These are phyloP conservation scores for Phyllotreta striolata DNA, from an alignment of 2,888 invertebrate genomes.

Conservation along the genomic window DNA sequence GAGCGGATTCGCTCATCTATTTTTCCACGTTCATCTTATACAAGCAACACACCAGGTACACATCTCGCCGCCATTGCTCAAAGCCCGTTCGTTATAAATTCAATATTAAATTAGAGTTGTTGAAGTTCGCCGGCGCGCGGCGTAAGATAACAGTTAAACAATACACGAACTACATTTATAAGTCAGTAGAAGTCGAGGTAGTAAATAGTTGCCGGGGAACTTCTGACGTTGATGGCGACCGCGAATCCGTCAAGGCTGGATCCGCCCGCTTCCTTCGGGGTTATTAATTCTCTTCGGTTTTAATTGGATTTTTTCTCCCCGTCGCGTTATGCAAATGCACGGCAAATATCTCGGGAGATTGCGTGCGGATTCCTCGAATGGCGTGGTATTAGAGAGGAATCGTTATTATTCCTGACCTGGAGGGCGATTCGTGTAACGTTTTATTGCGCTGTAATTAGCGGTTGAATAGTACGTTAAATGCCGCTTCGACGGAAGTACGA, in stretches of 20 bases:
- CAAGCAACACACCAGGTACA: background rate
- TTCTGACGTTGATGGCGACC: slow-evolving; percentile 8
- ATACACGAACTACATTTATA: slow-evolving; percentile 11
- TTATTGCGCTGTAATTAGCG: no score
- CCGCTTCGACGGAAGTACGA: background rate
- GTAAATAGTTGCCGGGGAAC: slow-evolving; percentile 10
- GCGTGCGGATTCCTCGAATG: no score
- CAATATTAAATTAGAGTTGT: slow-evolving; percentile 10
- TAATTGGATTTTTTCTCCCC: background rate
- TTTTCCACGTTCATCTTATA: no score
- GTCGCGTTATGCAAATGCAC: no score
- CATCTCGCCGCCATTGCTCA: background rate
- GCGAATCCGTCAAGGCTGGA: slow-evolving; percentile 4
- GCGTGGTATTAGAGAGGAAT: no score
- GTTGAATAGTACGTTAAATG: no score
- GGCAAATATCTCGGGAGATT: no score
- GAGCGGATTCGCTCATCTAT: no score
- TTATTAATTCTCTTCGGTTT: background rate
- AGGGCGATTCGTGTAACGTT: no score
- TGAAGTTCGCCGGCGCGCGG: background rate
- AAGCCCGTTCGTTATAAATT: background rate
- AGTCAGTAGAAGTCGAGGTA: slow-evolving; percentile 3
- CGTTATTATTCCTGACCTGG: no score
- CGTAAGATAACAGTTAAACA: slow-evolving; percentile 8
- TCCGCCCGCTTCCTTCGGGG: background rate